Base-by-base conservation (phyloP, 2,888 invertebrate species). In the Epistrophe eligans region DNA sequence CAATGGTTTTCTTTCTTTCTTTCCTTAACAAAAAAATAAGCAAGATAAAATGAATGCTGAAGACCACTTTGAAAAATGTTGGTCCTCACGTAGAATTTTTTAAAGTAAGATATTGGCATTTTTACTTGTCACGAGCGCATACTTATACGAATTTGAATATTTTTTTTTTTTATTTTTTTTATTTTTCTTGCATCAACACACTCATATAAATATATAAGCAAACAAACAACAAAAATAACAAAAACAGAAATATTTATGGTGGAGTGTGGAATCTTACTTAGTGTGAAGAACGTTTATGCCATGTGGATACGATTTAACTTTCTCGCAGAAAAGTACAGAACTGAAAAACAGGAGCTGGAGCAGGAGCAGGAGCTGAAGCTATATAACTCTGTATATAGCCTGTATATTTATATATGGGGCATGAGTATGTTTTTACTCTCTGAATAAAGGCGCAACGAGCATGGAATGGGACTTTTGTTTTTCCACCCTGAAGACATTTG, bases 401-500 rank as follows among this genome's bases (percentile, higher is more conserved):
- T 32, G 1, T 32, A 32, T 32, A 7, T n/a, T n/a, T n/a, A n/a
- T 24, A 24, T 24, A 24, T 24, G 24, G 24, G 35, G 35, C 6
- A 35, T 35, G 35, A 3, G 4, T n/a, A 4, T 60, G 40, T 40
- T 15, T 40, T 43, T 24, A 8, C 19, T 19, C 5, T 24, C 2
- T 4, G 50, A 32, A 50, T 67, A 35, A 50, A 19, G 66, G 64
- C 64, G 45, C 43, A 64, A 45, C 28, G 45, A 64, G 64, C 67
- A 70, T 70, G 55, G 70, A 70, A 55, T 55, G 40, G 50, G 71
- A 67, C 66, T 72, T 84, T 66, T 84, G 73, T 77, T 81, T 76
- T 84, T 73, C 80, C 67, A 77, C 81, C 84, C 77, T 70, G 77
- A 77, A 81, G 84, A 72, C 81, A 81, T 84, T 84, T 84, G 72